These are phyloP conservation scores for Lasioglossum villosulum DNA, from an alignment of 2,888 invertebrate species.

Conservation along the genomic window DNA sequence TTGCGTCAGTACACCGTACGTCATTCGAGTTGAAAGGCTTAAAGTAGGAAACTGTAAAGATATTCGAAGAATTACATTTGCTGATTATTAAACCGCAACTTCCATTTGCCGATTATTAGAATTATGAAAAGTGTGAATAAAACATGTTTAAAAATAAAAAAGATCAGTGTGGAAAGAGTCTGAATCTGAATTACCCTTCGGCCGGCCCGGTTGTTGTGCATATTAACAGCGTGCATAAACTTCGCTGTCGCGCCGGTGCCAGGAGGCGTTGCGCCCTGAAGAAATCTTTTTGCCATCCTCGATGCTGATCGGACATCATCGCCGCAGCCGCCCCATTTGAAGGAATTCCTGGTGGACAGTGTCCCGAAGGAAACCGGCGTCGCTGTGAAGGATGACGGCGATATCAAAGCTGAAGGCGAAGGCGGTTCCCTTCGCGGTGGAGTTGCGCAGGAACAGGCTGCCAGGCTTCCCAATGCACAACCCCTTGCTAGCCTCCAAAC, in stretches of 20 bases:
- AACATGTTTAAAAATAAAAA: too few relatives aligned
- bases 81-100: too few relatives aligned
- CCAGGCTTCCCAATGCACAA: constrained; percentile 90
- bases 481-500: constrained; percentile 91
- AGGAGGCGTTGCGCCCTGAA: constrained; percentile 86
- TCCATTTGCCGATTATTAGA: too few relatives aligned
- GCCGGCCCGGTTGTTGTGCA: constrained; percentile 92
- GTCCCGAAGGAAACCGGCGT: constrained; percentile 78
- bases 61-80: too few relatives aligned
- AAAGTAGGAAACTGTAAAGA: too few relatives aligned
- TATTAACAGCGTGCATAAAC: constrained; percentile 89
- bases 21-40: too few relatives aligned
- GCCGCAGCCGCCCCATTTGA: constrained; percentile 95
- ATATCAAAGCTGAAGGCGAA: constrained; percentile 83
- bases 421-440: constrained; percentile 88
- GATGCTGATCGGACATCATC: constrained; percentile 92
- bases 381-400: constrained; percentile 77
- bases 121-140: too few relatives aligned
- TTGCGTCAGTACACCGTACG: too few relatives aligned
- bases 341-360: constrained; percentile 86
- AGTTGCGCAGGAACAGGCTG: constrained; percentile 92
- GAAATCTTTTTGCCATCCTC: constrained; percentile 90
- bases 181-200: constrained; percentile 87
- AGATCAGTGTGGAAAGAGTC: not conserved
- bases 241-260: constrained; percentile 79